Conservation (phyloP, 92 coral and sea anemone genomes). For the Parazoanthus swiftii region DNA sequence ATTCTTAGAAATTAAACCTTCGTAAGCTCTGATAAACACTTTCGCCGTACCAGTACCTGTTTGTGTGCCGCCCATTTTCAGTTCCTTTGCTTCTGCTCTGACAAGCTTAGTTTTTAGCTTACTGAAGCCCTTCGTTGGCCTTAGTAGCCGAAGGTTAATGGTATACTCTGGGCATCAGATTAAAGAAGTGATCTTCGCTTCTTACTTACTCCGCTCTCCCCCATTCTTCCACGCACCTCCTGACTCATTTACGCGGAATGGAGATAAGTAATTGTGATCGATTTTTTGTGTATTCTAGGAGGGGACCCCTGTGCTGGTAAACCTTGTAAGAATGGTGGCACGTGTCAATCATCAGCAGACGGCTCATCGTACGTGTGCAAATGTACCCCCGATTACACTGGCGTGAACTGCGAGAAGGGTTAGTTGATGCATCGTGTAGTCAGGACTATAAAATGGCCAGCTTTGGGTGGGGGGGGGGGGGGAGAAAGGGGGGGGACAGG, state of each 20-base stretch:
- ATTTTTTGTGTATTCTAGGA: too few species aligned
- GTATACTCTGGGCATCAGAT: too few species aligned
- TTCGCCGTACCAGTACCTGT: too few species aligned
- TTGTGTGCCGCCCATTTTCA: too few species aligned
- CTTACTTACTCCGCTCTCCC: not conserved
- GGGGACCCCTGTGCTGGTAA: constrained; percentile 51
- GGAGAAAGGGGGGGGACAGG: not conserved
- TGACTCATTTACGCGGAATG: not conserved
- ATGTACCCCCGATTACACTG: constrained; percentile 76
- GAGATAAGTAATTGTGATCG: not conserved
- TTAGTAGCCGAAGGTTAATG: too few species aligned
- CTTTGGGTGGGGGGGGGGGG: too few species aligned
- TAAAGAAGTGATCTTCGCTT: not conserved
- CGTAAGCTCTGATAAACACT: too few species aligned
- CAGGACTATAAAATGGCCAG: not conserved
- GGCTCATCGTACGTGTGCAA: constrained; percentile 49
- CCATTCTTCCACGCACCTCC: not conserved
- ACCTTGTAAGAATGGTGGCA: constrained; percentile 93
- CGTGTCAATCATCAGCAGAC: constrained; percentile 46
- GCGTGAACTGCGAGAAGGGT: constrained; percentile 77
- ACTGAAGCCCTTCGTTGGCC: too few species aligned
- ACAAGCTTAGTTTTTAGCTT: too few species aligned
- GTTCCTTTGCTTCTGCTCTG: too few species aligned
- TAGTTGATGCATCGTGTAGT: too few species aligned
- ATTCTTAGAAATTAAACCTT: too few species aligned